Percentiles rank a stretch among this genome's conserved stretches.
Conservation (phyloP, 2,113 vertebrate species). For the Gymnarchus niloticus region DNA sequence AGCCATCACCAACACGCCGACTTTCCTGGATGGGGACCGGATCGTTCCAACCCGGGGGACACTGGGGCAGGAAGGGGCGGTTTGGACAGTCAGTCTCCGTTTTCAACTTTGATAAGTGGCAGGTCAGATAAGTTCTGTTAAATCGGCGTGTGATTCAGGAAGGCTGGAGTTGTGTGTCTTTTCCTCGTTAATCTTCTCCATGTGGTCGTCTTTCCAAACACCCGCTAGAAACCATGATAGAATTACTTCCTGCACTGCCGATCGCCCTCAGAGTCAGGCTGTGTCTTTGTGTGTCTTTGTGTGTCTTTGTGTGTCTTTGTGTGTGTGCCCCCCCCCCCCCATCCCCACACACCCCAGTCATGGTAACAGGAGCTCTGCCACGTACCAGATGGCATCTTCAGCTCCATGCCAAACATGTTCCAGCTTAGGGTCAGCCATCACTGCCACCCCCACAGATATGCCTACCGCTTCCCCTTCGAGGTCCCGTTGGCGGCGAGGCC, state of each 20-base stretch:
- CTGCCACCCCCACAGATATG: background rate
- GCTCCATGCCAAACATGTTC: background rate
- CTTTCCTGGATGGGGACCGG: background rate
- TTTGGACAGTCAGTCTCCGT: background rate
- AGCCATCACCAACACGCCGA: background rate
- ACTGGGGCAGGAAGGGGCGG: background rate
- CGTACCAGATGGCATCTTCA: conserved; percentile 3
- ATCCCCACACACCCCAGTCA: background rate
- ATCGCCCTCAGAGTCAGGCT: background rate
- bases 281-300: background rate
- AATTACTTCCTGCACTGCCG: no score
- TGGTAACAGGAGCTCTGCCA: conserved; percentile 8
- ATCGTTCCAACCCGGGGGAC: background rate
- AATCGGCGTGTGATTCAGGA: background rate
- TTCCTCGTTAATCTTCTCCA: background rate
- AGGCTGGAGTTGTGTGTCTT: background rate
- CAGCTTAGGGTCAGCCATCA: background rate
- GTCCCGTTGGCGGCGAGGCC: background rate
- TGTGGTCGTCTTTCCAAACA: background rate
- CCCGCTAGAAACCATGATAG: background rate
- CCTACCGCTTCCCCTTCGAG: background rate
- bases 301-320: background rate
- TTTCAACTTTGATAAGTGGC: background rate
- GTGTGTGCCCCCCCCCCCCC: background rate
- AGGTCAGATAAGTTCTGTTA: background rate